Evolutionary conservation across 30 jellyfish, hydroid and myxozoan species (phyloP).

Genomic region (Chironex yamaguchii): DNA sequence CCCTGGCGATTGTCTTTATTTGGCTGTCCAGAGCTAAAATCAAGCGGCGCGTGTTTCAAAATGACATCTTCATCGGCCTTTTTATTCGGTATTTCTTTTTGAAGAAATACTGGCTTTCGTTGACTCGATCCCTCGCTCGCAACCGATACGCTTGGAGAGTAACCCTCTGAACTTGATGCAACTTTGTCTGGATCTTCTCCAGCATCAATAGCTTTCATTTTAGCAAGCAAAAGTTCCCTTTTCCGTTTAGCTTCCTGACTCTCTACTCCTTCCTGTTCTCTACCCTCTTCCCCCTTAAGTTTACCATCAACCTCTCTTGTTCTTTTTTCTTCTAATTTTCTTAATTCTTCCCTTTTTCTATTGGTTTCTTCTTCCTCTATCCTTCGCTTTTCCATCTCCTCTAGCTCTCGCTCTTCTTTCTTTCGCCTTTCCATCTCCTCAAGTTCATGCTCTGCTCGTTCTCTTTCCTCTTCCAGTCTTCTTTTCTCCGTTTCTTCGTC

Average conservation of each 20-base stretch:
- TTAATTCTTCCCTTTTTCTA: background rate
- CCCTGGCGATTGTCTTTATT: background rate
- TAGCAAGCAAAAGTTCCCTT: slow-evolving; percentile 76
- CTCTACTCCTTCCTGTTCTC: background rate
- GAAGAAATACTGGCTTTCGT: slow-evolving; percentile 78
- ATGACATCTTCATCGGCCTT: slow-evolving; percentile 36
- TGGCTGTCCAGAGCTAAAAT: slow-evolving; percentile 26
- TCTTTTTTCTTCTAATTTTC: slow-evolving; percentile 16
- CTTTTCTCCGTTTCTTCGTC: slow-evolving; percentile 1
- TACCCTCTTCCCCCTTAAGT: background rate
- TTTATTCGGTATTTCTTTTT: slow-evolving; percentile 12
- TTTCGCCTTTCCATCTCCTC: slow-evolving; percentile 1
- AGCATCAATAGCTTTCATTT: slow-evolving; percentile 82
- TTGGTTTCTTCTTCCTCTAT: slow-evolving; percentile 25
- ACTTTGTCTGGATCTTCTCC: slow-evolving; percentile 48
- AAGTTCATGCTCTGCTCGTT: slow-evolving; percentile 3
- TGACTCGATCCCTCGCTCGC: background rate
- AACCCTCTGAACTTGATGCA: background rate
- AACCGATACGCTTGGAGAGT: background rate
- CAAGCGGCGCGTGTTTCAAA: slow-evolving; percentile 68
- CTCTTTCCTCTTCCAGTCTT: slow-evolving; percentile 36
- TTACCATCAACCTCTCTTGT: background rate
- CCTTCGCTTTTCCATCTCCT: background rate
- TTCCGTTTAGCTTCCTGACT: slow-evolving; percentile 55
- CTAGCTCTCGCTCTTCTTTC: background rate